A percentile compares a stretch with the other conserved stretches of the same genome.
Evolutionary conservation across 2,888 invertebrate species (phyloP).

Genomic region (Pyrrhia umbra): DNA sequence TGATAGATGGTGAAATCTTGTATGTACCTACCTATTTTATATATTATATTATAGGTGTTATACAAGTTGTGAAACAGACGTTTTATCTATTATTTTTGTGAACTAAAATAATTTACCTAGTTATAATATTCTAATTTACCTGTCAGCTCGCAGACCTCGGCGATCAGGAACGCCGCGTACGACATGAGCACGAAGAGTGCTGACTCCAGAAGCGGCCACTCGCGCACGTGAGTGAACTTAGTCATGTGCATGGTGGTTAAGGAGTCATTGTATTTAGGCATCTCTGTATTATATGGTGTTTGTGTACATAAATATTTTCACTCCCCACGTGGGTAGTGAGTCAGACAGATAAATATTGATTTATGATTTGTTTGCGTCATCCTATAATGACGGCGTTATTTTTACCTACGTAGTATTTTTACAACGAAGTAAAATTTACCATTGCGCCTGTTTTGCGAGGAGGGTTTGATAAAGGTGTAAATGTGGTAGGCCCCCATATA

Average conservation of each 20-base stretch:
- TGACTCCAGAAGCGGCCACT: constrained; percentile 98
- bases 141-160: constrained; percentile 98
- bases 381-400: constrained; percentile 9
- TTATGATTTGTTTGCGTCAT: constrained; percentile 2
- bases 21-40: too few species aligned
- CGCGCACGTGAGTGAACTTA: constrained; percentile 97
- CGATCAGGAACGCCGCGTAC: constrained; percentile 98
- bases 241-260: constrained; percentile 92
- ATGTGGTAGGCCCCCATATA: too few species aligned
- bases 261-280: constrained; percentile 62
- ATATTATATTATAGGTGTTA: too few species aligned
- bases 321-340: constrained; percentile 9
- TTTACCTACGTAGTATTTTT: neutral
- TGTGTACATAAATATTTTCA: neutral
- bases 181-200: constrained; percentile 99
- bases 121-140: constrained; percentile 87
- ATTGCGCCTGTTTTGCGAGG: neutral
- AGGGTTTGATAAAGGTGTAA: neutral
- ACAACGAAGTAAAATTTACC: neutral
- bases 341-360: constrained; percentile 6
- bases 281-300: neutral
- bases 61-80: too few species aligned
- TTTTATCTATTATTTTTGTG: too few species aligned
- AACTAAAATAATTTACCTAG: too few species aligned
- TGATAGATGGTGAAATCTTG: too few species aligned